phyloP scores from a whole-genome alignment of 2,113 vertebrate genomes.

The Mobula birostris region DNA sequence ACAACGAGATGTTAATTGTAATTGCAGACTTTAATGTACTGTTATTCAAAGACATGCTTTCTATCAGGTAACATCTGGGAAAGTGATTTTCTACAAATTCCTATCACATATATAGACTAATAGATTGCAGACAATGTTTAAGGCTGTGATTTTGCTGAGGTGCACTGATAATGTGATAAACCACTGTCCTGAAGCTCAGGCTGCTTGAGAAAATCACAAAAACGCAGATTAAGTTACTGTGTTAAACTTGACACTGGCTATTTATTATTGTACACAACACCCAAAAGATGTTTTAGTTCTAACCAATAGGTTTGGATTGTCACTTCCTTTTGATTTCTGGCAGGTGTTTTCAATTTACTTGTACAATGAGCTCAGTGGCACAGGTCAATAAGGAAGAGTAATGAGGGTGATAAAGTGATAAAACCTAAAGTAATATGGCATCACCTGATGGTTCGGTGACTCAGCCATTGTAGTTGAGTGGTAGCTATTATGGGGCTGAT shows the following conservation, averaged over 20 bases:
- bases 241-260: not conserved
- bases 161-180: slow-evolving; percentile 25
- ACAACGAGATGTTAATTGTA: not conserved
- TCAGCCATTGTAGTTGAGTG: not conserved
- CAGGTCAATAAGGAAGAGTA: not conserved
- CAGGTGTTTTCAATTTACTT: not conserved
- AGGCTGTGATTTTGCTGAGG: slow-evolving; percentile 26
- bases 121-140: slow-evolving; percentile 21
- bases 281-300: not conserved
- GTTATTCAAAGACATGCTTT: not conserved
- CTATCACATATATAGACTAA: not conserved
- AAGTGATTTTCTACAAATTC: slow-evolving; percentile 28
- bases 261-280: not conserved
- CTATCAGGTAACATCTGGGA: slow-evolving; percentile 12
- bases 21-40: slow-evolving; percentile 19
- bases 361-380: not conserved
- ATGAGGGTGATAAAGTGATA: not conserved
- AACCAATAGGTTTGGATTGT: not conserved
- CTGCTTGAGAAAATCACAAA: not conserved
- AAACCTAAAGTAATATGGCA: slow-evolving; percentile 1
- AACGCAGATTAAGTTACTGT: not conserved
- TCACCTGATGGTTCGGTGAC: not conserved
- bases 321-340: not conserved
- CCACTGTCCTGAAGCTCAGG: not conserved
- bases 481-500: not conserved